These are phyloP conservation scores for Apostichopus parvimensis DNA, from an alignment of 35 echinoderm and acorn worm species.

Conservation along the genomic window DNA sequence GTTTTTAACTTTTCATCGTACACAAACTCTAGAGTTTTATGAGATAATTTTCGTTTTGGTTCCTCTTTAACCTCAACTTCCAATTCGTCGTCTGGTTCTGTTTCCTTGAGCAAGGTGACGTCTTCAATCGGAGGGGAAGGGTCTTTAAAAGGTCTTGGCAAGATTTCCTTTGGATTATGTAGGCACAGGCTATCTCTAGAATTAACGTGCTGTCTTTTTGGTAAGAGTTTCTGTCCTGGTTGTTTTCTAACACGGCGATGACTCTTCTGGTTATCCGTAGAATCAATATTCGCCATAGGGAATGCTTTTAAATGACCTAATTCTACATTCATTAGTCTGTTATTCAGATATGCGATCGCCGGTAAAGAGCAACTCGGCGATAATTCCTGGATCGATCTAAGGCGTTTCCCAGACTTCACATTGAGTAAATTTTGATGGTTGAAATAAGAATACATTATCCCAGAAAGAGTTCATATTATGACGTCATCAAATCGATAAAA, in stretches of 20 bases:
- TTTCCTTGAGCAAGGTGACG: not conserved
- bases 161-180: not conserved
- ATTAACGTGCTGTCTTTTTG: not conserved
- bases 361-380: not conserved
- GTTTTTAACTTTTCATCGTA: slow-evolving; percentile 1
- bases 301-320: not conserved
- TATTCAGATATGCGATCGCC: not conserved
- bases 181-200: not conserved
- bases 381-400: not conserved
- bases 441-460: not conserved
- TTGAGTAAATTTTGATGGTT: not conserved
- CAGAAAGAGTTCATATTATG: no score
- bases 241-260: not conserved
- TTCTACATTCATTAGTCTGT: not conserved
- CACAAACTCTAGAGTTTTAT: not conserved
- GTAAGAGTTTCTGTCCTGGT: not conserved
- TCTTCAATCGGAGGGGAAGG: not conserved
- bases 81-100: not conserved
- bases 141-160: not conserved
- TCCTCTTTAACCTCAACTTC: not conserved
- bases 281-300: not conserved
- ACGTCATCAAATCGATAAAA: no score
- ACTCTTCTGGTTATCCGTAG: not conserved
- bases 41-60: not conserved
- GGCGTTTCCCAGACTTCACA: not conserved